These are phyloP conservation scores for Diorhabda elongata DNA, from an alignment of 1,140 invertebrate genomes.

Conservation along the genomic window DNA sequence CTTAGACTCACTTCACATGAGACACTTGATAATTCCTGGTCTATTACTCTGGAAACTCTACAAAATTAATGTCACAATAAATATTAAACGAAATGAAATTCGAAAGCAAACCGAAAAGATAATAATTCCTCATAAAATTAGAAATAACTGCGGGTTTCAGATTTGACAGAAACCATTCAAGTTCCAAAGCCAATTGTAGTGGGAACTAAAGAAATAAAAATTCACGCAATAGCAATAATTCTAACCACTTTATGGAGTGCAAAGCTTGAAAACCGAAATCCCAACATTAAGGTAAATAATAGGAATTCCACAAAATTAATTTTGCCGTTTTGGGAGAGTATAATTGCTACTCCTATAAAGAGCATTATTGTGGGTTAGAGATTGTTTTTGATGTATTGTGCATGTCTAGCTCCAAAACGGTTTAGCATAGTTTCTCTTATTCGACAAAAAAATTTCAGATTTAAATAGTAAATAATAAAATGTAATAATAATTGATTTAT, in stretches of 20 bases:
- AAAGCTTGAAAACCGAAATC: slow-evolving; percentile 6
- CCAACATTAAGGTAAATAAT: slow-evolving; percentile 11
- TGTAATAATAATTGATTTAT: too few relatives aligned
- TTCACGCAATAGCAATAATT: background rate
- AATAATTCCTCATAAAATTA: too few relatives aligned
- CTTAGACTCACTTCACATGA: too few relatives aligned
- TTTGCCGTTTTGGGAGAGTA: slow-evolving; percentile 7
- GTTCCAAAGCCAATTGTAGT: background rate
- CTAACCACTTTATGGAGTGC: background rate
- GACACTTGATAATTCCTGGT: too few relatives aligned
- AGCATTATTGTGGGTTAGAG: background rate
- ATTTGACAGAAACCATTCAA: background rate
- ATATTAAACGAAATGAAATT: too few relatives aligned
- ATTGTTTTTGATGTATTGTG: background rate
- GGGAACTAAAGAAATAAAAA: background rate
- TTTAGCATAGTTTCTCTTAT: background rate
- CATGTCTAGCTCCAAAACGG: background rate
- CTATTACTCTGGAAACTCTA: too few relatives aligned
- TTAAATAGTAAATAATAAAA: too few relatives aligned
- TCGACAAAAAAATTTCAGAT: too few relatives aligned
- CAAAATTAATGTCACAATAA: too few relatives aligned
- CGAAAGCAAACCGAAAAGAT: too few relatives aligned
- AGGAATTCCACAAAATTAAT: slow-evolving; percentile 13
- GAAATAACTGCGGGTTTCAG: background rate
- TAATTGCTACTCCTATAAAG: slow-evolving; percentile 7